Conservation (phyloP, 2,113 vertebrate genomes). For the Hydrochoerus hydrochaeris region DNA sequence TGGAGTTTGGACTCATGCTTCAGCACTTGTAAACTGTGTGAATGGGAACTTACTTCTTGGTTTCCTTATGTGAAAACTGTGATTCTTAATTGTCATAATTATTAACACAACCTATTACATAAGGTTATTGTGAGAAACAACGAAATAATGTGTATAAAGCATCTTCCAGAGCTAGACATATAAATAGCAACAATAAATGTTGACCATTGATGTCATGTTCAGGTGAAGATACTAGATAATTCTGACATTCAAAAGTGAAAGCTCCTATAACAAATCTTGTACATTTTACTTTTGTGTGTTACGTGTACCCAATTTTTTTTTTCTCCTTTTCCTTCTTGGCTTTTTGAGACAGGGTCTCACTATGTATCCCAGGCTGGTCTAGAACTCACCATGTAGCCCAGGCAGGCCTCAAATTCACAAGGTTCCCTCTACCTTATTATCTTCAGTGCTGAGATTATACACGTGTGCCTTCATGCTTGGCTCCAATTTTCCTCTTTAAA, state of each 20-base stretch:
- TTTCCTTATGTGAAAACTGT: slow-evolving; percentile 50
- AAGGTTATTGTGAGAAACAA: slow-evolving; percentile 13
- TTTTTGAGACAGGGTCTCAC: neutral
- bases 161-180: slow-evolving; percentile 10
- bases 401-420: neutral
- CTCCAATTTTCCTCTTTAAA: slow-evolving; percentile 42
- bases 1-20: neutral
- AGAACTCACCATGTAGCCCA: neutral
- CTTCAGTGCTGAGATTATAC: neutral
- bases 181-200: slow-evolving; percentile 3
- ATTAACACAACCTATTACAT: neutral
- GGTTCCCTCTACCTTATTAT: neutral
- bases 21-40: neutral
- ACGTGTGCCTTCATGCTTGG: neutral
- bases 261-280: neutral
- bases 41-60: neutral
- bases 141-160: neutral
- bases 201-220: neutral
- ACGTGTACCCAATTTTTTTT: neutral
- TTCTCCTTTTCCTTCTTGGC: neutral
- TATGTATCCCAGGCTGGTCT: neutral
- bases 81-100: neutral
- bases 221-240: neutral
- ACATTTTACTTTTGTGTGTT: neutral
- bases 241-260: slow-evolving; percentile 23